These are phyloP conservation scores for Melipona bicolor DNA, from an alignment of 2,888 invertebrate genomes.

Conservation along the genomic window DNA sequence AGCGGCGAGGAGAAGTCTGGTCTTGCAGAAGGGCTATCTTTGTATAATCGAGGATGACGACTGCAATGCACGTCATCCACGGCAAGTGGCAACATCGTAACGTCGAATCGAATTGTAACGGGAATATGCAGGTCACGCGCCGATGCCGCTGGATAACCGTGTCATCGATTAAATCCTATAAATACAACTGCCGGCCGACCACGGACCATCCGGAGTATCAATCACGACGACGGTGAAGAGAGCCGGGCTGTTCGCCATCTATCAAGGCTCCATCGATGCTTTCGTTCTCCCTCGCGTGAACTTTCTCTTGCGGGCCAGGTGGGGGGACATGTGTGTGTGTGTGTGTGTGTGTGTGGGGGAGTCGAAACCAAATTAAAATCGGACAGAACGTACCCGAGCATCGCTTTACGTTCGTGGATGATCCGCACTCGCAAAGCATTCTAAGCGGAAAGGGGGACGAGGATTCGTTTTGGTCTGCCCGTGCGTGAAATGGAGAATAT, in stretches of 20 bases:
- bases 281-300: background rate
- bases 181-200: conserved; percentile 47
- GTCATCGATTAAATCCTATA: conserved; percentile 70
- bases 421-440: background rate
- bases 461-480: background rate
- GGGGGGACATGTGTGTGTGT: too few relatives aligned
- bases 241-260: background rate
- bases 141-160: conserved; percentile 62
- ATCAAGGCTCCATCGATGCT: background rate
- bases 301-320: background rate
- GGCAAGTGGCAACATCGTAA: conserved; percentile 62
- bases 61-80: conserved; percentile 59
- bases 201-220: conserved; percentile 32
- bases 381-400: conserved; percentile 51
- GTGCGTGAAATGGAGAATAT: background rate
- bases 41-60: conserved; percentile 56
- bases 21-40: conserved; percentile 53
- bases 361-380: background rate
- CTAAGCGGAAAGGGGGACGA: background rate
- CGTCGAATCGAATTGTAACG: conserved; percentile 48
- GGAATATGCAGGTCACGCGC: conserved; percentile 61
- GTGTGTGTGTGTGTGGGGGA: too few relatives aligned
- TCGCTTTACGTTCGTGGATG: conserved; percentile 50
- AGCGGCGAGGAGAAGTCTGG: too few relatives aligned
- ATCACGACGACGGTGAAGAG: conserved; percentile 2